phyloP scores from a whole-genome alignment of 2,113 vertebrate species.

The Lepidothrix coronata region DNA sequence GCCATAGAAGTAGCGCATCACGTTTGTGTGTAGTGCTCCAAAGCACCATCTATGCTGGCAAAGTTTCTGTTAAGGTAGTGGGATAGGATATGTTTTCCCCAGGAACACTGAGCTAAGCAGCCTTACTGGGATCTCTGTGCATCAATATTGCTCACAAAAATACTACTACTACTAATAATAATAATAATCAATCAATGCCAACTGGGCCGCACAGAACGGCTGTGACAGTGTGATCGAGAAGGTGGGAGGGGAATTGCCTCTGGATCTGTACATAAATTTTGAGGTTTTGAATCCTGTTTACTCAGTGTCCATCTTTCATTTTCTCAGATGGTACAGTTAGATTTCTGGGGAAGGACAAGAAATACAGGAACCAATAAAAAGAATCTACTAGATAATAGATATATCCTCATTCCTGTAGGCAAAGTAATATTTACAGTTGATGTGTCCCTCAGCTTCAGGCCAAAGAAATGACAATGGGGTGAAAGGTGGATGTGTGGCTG shows the following conservation, averaged over 20 bases:
- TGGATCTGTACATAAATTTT: background rate
- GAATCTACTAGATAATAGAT: background rate
- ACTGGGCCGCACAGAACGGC: background rate
- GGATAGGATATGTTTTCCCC: background rate
- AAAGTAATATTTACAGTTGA: constrained; percentile 19
- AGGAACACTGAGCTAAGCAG: constrained; percentile 1
- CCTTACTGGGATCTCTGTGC: background rate
- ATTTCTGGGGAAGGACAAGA: constrained; percentile 2
- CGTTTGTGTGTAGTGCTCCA: background rate
- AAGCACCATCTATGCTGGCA: background rate
- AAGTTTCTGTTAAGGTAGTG: background rate
- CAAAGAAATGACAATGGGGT: constrained; percentile 28
- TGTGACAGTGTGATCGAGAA: background rate
- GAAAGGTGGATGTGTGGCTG: background rate
- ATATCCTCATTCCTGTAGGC: background rate
- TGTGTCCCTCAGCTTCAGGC: constrained; percentile 51
- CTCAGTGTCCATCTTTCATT: constrained; percentile 4
- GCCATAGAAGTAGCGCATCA: constrained; percentile 12
- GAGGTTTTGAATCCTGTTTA: constrained; percentile 11
- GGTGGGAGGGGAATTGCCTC: constrained; percentile 3
- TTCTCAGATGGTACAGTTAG: background rate
- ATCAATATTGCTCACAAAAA: background rate
- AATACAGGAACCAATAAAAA: background rate
- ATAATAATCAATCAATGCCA: background rate
- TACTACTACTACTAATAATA: background rate